These are phyloP conservation scores for Brienomyrus longianalis DNA, from an alignment of 2,113 vertebrate species.

Conservation along the genomic window DNA sequence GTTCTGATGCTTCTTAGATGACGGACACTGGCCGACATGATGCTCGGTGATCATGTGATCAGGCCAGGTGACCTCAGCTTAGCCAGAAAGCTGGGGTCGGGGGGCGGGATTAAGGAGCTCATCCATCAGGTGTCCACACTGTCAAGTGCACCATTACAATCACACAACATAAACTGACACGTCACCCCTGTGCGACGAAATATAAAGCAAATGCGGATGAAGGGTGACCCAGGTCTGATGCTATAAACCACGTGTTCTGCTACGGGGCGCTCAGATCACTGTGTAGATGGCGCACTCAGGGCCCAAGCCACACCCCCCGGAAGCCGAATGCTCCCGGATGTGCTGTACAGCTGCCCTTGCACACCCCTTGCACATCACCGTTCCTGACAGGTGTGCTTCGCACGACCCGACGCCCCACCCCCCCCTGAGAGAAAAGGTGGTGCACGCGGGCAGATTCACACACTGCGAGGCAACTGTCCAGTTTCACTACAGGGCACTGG, in stretches of 20 bases:
- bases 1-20: not conserved
- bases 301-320: not conserved
- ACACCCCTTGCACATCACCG: not conserved
- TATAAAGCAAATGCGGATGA: not conserved
- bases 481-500: not conserved
- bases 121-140: not conserved
- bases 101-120: not conserved
- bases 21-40: not conserved
- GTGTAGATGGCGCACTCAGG: not conserved
- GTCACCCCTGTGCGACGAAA: not conserved
- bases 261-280: not conserved
- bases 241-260: not conserved
- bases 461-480: not conserved
- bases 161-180: not conserved
- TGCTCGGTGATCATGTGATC: not conserved
- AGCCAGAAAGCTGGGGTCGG: not conserved
- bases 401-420: not conserved
- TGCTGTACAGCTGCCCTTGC: not conserved
- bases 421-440: not conserved
- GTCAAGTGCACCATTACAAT: not conserved
- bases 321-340: no score
- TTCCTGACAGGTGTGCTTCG: not conserved
- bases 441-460: not conserved
- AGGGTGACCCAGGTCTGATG: not conserved
- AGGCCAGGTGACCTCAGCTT: not conserved